These are phyloP conservation scores for Salticus scenicus DNA, from an alignment of 2,888 invertebrate genomes.

Conservation along the genomic window DNA sequence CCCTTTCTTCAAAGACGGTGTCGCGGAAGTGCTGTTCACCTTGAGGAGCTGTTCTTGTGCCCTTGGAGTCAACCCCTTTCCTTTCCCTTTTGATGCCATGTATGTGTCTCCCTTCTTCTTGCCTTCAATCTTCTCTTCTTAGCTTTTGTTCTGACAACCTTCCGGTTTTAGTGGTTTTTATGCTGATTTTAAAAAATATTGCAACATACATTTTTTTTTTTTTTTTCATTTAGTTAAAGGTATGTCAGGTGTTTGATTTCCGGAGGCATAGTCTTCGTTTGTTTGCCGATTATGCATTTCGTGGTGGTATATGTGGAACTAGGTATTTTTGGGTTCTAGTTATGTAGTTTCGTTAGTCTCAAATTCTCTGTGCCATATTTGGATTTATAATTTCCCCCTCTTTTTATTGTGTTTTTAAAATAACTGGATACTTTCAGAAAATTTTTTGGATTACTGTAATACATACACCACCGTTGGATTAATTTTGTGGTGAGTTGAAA, in stretches of 20 bases:
- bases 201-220: too few relatives aligned
- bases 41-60: slow-evolving; percentile 22
- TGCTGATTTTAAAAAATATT: not conserved
- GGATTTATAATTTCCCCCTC: too few relatives aligned
- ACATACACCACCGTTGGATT: too few relatives aligned
- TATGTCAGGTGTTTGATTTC: slow-evolving; percentile 1
- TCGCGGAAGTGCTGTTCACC: slow-evolving; percentile 1
- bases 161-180: slow-evolving; percentile 36
- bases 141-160: not conserved
- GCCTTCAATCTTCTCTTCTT: slow-evolving; percentile 17
- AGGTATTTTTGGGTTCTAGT: too few relatives aligned
- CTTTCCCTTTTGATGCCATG: slow-evolving; percentile 13
- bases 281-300: too few relatives aligned
- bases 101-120: slow-evolving; percentile 15
- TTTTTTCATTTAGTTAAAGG: not conserved
- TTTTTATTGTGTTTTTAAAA: too few relatives aligned
- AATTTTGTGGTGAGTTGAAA: too few relatives aligned
- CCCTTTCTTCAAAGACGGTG: slow-evolving; percentile 26
- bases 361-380: too few relatives aligned
- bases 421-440: too few relatives aligned
- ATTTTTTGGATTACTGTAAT: too few relatives aligned
- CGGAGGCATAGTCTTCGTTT: not conserved
- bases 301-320: too few relatives aligned
- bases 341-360: too few relatives aligned
- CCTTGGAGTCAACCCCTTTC: slow-evolving; percentile 52